Evolutionary conservation across 2,113 vertebrate species (phyloP).

Genomic region (Macrotis lagotis): DNA sequence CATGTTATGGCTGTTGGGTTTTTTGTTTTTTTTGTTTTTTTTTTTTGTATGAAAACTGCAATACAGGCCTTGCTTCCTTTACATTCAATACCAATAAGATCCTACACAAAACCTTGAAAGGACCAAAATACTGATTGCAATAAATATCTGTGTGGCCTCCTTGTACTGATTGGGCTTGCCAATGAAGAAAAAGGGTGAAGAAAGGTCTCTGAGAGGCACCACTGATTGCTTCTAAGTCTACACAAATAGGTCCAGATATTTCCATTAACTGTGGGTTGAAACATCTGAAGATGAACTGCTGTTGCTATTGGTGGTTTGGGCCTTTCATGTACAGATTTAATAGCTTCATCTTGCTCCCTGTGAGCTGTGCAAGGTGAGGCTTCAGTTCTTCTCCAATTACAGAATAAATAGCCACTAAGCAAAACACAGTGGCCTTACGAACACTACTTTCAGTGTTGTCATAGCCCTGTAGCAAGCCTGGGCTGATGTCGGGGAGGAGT

Average conservation of each 20-base stretch:
- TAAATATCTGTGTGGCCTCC: constrained; percentile 82
- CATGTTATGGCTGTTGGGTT: constrained; percentile 77
- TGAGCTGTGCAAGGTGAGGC: constrained; percentile 95
- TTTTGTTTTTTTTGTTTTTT: constrained; percentile 73
- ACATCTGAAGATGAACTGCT: constrained; percentile 98
- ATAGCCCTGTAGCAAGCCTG: constrained; percentile 98
- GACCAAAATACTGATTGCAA: constrained; percentile 91
- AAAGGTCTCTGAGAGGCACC: constrained; percentile 84
- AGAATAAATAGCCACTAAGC: constrained; percentile 96
- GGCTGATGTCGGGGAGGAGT: constrained; percentile 96
- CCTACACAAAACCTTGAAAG: constrained; percentile 85
- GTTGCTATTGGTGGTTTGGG: constrained; percentile 97
- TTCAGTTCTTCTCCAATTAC: constrained; percentile 98
- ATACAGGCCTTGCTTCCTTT: constrained; percentile 85
- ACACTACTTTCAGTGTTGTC: constrained; percentile 98
- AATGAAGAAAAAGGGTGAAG: constrained; percentile 74
- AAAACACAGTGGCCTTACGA: constrained; percentile 97
- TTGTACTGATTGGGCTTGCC: constrained; percentile 75
- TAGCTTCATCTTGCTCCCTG: constrained; percentile 99
- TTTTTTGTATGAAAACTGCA: constrained; percentile 71
- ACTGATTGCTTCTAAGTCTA: constrained; percentile 80
- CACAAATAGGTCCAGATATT: constrained; percentile 70
- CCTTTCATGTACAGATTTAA: constrained; percentile 98
- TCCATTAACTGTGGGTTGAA: constrained; percentile 96
- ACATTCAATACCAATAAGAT: constrained; percentile 87